A percentile compares a stretch with the other conserved stretches of the same genome.
Conservation (phyloP, 37 sponge, comb jelly and placozoan species). For the Cladorhizidae sp. region DNA sequence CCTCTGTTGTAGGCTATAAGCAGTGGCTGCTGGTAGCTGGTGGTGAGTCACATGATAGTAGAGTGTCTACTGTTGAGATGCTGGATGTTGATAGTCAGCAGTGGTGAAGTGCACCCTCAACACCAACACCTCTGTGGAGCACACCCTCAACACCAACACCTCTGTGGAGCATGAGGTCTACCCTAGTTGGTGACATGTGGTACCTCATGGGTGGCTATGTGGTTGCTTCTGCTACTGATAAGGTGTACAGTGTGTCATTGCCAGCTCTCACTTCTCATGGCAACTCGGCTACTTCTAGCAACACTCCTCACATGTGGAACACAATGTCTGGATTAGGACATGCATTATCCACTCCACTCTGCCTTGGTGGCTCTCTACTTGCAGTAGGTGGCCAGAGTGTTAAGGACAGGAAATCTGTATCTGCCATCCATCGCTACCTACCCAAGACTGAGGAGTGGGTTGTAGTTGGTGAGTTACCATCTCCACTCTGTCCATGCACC, state of each 20-base stretch:
- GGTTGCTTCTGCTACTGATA: background rate
- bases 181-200: background rate
- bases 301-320: background rate
- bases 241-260: background rate
- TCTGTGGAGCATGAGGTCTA: background rate
- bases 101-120: background rate
- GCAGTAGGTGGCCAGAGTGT: background rate
- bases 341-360: background rate
- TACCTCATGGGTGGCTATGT: slow-evolving; percentile 7
- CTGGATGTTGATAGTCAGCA: background rate
- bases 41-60: background rate
- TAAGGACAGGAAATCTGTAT: background rate
- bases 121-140: background rate
- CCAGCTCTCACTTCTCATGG: background rate
- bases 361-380: slow-evolving; percentile 1
- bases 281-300: background rate
- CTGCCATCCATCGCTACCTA: slow-evolving; percentile 17
- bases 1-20: slow-evolving; percentile 7
- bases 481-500: background rate
- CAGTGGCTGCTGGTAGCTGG: slow-evolving; percentile 15
- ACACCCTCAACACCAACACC: background rate
- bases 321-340: background rate
- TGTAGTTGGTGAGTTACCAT: slow-evolving; percentile 19
- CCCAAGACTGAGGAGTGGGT: slow-evolving; percentile 7
- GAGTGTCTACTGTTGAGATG: background rate